Evolutionary conservation across 2,797 vertebrate genomes (phyloP), one percentile per base, ranked within the genome.

Genomic region (Gallinago nigripennis): DNA sequence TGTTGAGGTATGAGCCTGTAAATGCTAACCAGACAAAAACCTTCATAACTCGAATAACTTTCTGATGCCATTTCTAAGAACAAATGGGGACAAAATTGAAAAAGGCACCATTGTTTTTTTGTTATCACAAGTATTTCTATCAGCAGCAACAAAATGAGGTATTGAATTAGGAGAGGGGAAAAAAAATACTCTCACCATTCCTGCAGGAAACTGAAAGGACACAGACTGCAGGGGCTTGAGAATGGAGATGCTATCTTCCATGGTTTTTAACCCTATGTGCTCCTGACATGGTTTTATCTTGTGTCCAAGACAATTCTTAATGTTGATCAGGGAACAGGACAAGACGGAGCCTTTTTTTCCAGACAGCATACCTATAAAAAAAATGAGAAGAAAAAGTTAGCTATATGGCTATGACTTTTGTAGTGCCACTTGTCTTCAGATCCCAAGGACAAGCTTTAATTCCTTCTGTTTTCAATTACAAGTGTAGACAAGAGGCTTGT

Each of bases 231-330:
- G 11, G 7, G 4, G 2, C 31, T 81, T 82, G 43, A 45, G 37
- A 70, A 84, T 3, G 1, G 2, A 11, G 21, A 0, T 56, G 12
- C 7, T 45, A 4, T 77, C 5, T 13, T 39, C 28, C 19, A 11
- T 63, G 9, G 1, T 7, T 37, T 56, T 86, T 75, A 80, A 54
- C 21, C 23, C 18, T 68, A 12, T 1, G 0, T 72, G n/a, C 6
- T 85, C 25, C 27, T 72, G 30, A 30, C 24, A 35, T 61, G 30
- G 4, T 65, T 72, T 58, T 90, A 72, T 53, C 39, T 20, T 33
- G 11, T 13, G 3, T 60, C 41, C 18, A 64, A 37, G 50, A 39
- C 3, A 83, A 65, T 43, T 69, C 20, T 31, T 83, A 30, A 24
- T 1, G 1, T 5, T 53, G 24, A 31, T 43, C 15, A 77, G 9